Conservation (phyloP, 2,888 invertebrate genomes). For the Arge pagana region DNA sequence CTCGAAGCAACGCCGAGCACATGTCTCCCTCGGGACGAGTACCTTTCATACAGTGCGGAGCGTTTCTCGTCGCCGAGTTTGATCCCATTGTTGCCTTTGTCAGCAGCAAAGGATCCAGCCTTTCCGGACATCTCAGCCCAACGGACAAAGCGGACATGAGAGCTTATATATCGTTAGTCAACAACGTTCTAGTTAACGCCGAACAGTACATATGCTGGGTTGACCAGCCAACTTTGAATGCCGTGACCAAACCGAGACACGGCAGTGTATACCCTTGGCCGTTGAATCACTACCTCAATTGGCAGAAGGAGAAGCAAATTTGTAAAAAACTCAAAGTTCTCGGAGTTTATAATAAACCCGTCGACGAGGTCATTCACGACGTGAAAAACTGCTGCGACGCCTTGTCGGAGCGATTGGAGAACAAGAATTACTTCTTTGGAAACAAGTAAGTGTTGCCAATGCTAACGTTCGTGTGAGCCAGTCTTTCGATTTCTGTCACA, state of each 20-base stretch:
- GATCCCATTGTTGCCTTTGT: slow-evolving; percentile 91
- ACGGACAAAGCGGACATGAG: slow-evolving; percentile 88
- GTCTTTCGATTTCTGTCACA: slow-evolving; percentile 6
- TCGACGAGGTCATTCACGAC: slow-evolving; percentile 77
- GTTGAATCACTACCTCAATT: slow-evolving; percentile 79
- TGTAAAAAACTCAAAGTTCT: slow-evolving; percentile 75
- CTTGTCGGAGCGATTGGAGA: slow-evolving; percentile 81
- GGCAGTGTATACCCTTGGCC: slow-evolving; percentile 95
- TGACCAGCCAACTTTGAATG: slow-evolving; percentile 76
- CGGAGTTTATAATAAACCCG: slow-evolving; percentile 80
- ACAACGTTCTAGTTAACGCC: slow-evolving; percentile 86
- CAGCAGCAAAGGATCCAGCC: slow-evolving; percentile 78
- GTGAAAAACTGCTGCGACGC: slow-evolving; percentile 86
- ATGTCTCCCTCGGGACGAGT: slow-evolving; percentile 95
- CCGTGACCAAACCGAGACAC: slow-evolving; percentile 82
- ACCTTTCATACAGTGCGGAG: slow-evolving; percentile 90
- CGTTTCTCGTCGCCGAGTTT: slow-evolving; percentile 86
- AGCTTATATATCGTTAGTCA: slow-evolving; percentile 90
- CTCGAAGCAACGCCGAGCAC: slow-evolving; percentile 89
- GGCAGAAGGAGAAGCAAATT: slow-evolving; percentile 73
- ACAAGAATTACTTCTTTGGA: slow-evolving; percentile 82
- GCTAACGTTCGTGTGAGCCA: slow-evolving; percentile 11
- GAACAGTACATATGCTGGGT: slow-evolving; percentile 92
- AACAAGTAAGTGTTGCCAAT: slow-evolving; percentile 68
- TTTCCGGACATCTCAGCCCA: slow-evolving; percentile 73